phyloP scores from a whole-genome alignment of 2,797 vertebrate genomes.

The Leptodactylus fallax region DNA sequence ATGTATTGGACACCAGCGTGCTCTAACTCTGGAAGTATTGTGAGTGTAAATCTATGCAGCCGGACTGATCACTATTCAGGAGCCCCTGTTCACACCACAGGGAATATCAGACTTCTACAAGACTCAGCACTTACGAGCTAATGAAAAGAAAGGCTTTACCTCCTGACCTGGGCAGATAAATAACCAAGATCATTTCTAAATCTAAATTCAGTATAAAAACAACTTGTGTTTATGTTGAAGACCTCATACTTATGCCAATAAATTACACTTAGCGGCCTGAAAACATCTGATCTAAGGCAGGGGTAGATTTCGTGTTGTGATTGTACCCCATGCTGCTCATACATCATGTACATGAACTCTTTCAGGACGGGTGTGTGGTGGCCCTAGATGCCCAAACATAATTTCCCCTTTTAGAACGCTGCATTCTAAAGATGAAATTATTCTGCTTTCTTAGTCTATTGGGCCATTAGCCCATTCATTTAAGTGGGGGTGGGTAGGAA shows the following conservation, averaged over 20 bases:
- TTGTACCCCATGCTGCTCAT: background rate
- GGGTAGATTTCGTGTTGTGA: background rate
- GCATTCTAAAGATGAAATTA: no score
- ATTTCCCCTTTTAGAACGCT: no score
- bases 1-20: background rate
- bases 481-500: no score
- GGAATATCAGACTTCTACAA: background rate
- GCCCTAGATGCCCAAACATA: no score
- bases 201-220: background rate
- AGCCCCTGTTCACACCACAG: constrained; percentile 25
- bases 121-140: background rate
- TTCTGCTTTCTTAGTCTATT: no score
- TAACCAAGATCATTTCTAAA: background rate
- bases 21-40: background rate
- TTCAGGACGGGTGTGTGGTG: no score
- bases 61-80: background rate
- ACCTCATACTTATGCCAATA: background rate
- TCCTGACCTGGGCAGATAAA: background rate
- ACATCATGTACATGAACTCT: background rate
- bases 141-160: background rate
- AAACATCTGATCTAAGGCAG: background rate
- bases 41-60: background rate
- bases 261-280: background rate
- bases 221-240: background rate
- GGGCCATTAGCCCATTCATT: no score